phyloP scores from a whole-genome alignment of 2,797 vertebrate species.

The Ispidina lecontei region DNA sequence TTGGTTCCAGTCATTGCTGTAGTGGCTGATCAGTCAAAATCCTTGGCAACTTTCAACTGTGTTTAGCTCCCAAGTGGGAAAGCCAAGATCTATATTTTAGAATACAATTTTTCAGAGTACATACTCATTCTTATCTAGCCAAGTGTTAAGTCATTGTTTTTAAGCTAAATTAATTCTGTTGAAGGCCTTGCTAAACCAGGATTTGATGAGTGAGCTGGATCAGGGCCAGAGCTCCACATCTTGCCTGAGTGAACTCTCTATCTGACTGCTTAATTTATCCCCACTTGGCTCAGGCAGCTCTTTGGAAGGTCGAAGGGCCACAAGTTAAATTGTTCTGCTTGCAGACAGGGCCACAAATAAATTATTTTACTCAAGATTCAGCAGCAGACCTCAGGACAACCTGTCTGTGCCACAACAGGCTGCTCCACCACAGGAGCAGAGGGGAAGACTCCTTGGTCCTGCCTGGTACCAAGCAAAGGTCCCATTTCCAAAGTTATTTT shows the following conservation, averaged over 20 bases:
- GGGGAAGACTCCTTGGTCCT: not conserved
- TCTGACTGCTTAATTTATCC: not conserved
- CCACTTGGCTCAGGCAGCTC: not conserved
- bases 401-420: not conserved
- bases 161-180: not conserved
- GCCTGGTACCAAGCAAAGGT: too few species aligned
- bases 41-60: not conserved
- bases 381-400: not conserved
- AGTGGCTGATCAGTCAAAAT: not conserved
- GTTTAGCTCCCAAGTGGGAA: not conserved
- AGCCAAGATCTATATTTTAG: not conserved
- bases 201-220: not conserved
- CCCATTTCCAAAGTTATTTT: accelerated
- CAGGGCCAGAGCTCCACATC: not conserved
- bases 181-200: not conserved
- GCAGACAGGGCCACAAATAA: not conserved
- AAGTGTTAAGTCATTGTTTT: not conserved
- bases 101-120: not conserved
- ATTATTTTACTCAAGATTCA: not conserved
- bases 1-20: not conserved
- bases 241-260: not conserved
- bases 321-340: not conserved
- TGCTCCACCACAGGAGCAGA: not conserved
- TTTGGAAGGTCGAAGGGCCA: not conserved
- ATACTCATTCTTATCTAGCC: not conserved